Conservation (phyloP, 1,140 invertebrate genomes). For the Drosophila teissieri region DNA sequence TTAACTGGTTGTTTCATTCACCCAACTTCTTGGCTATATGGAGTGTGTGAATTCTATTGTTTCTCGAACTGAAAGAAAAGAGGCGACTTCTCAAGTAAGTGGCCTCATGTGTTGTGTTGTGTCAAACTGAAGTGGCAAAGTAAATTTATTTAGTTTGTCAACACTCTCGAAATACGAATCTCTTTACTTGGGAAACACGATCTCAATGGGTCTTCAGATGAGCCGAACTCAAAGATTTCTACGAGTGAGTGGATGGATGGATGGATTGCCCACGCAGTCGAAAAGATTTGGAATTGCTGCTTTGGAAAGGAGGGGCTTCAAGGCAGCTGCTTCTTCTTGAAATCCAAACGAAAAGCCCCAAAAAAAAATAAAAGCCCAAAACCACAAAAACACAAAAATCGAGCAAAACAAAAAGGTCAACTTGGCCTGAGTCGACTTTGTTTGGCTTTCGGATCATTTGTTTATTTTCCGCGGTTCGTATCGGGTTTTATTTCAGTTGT, state of each 20-base stretch:
- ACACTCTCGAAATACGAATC: not conserved
- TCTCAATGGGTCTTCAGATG: constrained; percentile 14
- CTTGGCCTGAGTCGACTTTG: constrained; percentile 52
- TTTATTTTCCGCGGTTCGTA: constrained; percentile 35
- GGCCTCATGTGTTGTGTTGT: not conserved
- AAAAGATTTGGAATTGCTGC: not conserved
- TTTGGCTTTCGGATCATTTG: constrained; percentile 47
- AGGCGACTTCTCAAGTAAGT: not conserved
- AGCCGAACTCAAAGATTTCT: constrained; percentile 8
- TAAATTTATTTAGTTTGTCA: constrained; percentile 8
- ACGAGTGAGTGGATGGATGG: not conserved
- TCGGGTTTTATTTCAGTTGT: constrained; percentile 1
- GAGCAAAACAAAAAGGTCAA: constrained; percentile 54
- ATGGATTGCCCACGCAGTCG: constrained; percentile 1
- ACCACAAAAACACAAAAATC: not conserved
- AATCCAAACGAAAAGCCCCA: not conserved
- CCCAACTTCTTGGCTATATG: too few relatives aligned
- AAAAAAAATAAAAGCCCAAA: too few relatives aligned
- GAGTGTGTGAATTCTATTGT: not conserved
- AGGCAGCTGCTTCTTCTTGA: constrained; percentile 6
- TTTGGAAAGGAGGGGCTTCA: not conserved
- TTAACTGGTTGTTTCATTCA: not conserved
- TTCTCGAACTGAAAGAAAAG: not conserved
- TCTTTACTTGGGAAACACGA: constrained; percentile 5
- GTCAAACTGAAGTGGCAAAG: constrained; percentile 3